Percentiles rank a stretch among this genome's conserved stretches.
Evolutionary conservation across 2,888 invertebrate species (phyloP).

Genomic region (Tenthredo scrophulariae): DNA sequence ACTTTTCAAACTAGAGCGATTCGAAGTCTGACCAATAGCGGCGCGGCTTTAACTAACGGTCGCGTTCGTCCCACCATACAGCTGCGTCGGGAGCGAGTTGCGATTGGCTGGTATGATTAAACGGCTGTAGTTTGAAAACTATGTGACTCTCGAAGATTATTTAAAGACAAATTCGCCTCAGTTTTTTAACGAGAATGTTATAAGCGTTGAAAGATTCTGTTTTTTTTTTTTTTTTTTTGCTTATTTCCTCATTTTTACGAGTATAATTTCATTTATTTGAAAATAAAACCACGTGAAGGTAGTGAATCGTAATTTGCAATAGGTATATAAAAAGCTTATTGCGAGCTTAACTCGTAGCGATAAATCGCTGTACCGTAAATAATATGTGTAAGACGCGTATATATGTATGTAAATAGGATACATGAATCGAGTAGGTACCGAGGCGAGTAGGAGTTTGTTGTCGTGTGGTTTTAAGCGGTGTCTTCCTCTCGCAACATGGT

Average conservation of each 20-base stretch:
- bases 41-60: not conserved
- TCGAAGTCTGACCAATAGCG: not conserved
- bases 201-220: not conserved
- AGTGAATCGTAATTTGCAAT: slow-evolving; percentile 18
- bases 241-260: no score
- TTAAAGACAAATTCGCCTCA: not conserved
- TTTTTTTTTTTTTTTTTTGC: no score
- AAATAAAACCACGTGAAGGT: not conserved
- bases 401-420: not conserved
- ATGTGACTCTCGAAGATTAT: not conserved
- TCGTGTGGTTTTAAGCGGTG: slow-evolving; percentile 31
- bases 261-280: not conserved
- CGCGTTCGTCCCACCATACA: not conserved
- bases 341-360: slow-evolving; percentile 7
- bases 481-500: slow-evolving; percentile 29
- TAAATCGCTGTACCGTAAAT: slow-evolving; percentile 20
- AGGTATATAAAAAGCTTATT: not conserved
- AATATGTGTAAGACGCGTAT: not conserved
- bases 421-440: not conserved
- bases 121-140: not conserved
- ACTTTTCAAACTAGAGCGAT: not conserved
- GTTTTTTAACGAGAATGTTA: not conserved
- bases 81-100: not conserved
- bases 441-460: slow-evolving; percentile 23
- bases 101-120: not conserved